A percentile compares a stretch with the other conserved stretches of the same genome.
Evolutionary conservation across 1,140 invertebrate species (phyloP).

Genomic region (Copidosoma floridanum): DNA sequence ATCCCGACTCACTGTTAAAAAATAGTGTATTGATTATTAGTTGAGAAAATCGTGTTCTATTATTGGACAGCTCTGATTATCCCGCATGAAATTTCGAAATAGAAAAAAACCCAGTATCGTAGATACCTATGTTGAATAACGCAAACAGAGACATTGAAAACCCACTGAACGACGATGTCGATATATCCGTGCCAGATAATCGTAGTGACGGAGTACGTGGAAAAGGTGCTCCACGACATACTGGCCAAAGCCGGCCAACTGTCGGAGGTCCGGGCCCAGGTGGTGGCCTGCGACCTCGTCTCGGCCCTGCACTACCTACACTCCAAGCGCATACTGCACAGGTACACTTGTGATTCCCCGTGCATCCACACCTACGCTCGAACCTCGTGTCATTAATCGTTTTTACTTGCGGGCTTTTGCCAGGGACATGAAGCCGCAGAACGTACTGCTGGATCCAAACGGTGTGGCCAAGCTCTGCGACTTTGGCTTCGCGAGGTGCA

Average conservation of each 20-base stretch:
- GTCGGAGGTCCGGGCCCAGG: conserved; percentile 69
- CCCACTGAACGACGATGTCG: no score
- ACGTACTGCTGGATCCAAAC: conserved; percentile 80
- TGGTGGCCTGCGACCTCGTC: conserved; percentile 80
- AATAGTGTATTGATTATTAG: no score
- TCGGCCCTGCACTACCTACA: conserved; percentile 94
- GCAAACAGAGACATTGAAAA: no score
- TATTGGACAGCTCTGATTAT: no score
- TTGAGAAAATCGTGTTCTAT: no score
- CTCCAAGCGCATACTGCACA: conserved; percentile 85
- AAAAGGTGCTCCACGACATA: conserved; percentile 79
- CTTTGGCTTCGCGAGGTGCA: conserved; percentile 91
- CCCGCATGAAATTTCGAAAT: no score
- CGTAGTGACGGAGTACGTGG: conserved; percentile 86
- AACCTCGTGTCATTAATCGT: no score
- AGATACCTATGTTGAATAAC: no score
- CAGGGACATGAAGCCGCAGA: conserved; percentile 95
- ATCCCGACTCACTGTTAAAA: no score
- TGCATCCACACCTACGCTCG: not conserved
- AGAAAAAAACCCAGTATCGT: no score
- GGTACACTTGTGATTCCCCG: conserved; percentile 52
- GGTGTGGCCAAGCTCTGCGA: conserved; percentile 90
- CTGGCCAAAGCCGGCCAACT: conserved; percentile 73
- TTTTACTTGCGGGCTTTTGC: no score
- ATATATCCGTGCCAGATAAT: conserved; percentile 73